Percentiles rank a stretch among this genome's conserved stretches.
phyloP scores from a whole-genome alignment of 1,140 invertebrate species.

The Bombus confusus region DNA sequence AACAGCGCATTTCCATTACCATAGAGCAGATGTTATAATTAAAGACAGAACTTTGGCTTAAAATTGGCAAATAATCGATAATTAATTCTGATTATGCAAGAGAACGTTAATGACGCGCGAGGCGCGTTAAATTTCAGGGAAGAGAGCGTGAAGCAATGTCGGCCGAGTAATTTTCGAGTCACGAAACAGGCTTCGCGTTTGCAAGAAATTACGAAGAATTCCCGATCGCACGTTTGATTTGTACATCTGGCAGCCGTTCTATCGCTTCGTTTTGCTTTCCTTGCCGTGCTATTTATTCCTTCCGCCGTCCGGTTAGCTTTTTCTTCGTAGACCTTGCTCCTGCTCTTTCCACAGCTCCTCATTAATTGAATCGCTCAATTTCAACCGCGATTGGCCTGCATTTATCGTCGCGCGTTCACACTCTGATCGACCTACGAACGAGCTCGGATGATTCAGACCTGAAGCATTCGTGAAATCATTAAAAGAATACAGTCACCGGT shows the following conservation, averaged over 20 bases:
- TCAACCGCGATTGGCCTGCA: background rate
- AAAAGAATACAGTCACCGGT: background rate
- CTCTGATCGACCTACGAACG: background rate
- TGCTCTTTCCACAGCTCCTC: slow-evolving; percentile 31
- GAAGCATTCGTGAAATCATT: background rate
- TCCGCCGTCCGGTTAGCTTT: slow-evolving; percentile 36
- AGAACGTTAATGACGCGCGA: too few relatives aligned
- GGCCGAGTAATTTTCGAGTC: background rate
- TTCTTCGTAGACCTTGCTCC: slow-evolving; percentile 16
- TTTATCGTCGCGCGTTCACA: background rate
- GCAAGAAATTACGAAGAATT: slow-evolving; percentile 39
- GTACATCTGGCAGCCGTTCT: slow-evolving; percentile 18
- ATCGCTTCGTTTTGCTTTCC: background rate
- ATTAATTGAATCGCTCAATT: slow-evolving; percentile 39
- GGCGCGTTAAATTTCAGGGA: too few relatives aligned
- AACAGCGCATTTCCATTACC: too few relatives aligned
- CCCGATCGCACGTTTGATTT: slow-evolving; percentile 24
- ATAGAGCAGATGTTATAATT: too few relatives aligned
- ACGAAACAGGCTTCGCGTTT: slow-evolving; percentile 12
- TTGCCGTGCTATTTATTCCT: slow-evolving; percentile 37
- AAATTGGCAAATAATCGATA: too few relatives aligned
- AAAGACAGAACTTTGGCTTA: too few relatives aligned
- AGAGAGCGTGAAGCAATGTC: too few relatives aligned
- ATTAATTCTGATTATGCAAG: too few relatives aligned
- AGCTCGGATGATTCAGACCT: background rate